Percentiles rank a stretch among this genome's conserved stretches.
Conservation (phyloP, 2,888 invertebrate species). For the Protodeltote pygarga region DNA sequence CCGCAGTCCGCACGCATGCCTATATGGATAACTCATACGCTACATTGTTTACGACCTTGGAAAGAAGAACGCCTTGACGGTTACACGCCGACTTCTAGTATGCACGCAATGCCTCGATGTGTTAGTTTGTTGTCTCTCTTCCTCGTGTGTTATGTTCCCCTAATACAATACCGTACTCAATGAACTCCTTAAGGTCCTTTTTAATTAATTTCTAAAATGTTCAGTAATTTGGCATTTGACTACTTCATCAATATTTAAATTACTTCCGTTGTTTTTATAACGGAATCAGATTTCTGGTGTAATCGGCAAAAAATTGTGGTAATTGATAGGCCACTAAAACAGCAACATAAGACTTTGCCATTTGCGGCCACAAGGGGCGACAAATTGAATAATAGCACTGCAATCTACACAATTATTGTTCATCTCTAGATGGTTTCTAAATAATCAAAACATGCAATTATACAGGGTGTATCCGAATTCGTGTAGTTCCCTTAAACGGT, state of each 20-base stretch:
- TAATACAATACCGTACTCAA: slow-evolving; percentile 24
- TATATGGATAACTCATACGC: slow-evolving; percentile 29
- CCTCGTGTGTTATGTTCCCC: slow-evolving; percentile 37
- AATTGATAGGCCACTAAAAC: too few relatives aligned
- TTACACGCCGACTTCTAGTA: slow-evolving; percentile 35
- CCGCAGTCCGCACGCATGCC: slow-evolving; percentile 30
- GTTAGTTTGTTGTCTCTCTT: slow-evolving; percentile 28
- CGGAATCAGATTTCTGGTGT: neutral
- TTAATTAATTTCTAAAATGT: neutral
- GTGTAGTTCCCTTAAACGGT: too few relatives aligned
- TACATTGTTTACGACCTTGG: slow-evolving; percentile 45
- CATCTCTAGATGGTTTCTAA: too few relatives aligned
- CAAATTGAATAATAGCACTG: too few relatives aligned
- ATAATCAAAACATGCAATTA: too few relatives aligned
- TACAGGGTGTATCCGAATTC: too few relatives aligned
- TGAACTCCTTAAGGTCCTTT: slow-evolving; percentile 22
- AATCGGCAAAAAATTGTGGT: neutral
- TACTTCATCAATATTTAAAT: neutral
- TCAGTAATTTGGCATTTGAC: neutral
- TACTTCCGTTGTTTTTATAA: neutral
- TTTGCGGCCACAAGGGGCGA: too few relatives aligned
- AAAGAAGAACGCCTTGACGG: slow-evolving; percentile 51
- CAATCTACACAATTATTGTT: neutral
- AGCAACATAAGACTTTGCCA: too few relatives aligned
- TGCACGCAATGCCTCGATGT: slow-evolving; percentile 37